Evolutionary conservation across 2,888 invertebrate species (phyloP).

Genomic region (Amphimallon solstitiale): DNA sequence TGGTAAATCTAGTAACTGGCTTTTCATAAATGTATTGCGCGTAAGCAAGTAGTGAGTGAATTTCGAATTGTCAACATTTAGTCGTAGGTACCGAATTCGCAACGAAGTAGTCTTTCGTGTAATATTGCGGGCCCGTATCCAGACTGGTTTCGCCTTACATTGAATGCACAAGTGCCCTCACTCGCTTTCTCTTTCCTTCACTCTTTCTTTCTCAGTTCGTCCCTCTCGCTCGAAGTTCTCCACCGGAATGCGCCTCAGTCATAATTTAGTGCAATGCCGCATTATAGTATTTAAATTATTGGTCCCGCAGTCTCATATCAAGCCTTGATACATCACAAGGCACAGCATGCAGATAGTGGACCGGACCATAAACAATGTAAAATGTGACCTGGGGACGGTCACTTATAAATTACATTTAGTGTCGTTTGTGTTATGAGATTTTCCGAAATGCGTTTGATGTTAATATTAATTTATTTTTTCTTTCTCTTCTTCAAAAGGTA

Average conservation of each 20-base stretch:
- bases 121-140: conserved; percentile 42
- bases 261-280: conserved; percentile 49
- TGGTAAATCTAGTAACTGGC: background rate
- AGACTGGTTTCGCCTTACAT: conserved; percentile 42
- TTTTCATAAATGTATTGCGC: background rate
- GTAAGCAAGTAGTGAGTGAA: background rate
- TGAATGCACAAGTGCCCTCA: conserved; percentile 34
- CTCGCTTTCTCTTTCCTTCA: conserved; percentile 1
- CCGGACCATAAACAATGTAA: conserved; percentile 47
- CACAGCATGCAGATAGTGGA: conserved; percentile 45
- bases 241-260: conserved; percentile 39
- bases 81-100: conserved; percentile 26
- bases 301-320: conserved; percentile 48
- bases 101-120: conserved; percentile 31
- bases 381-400: conserved; percentile 45
- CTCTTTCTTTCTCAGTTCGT: conserved; percentile 3
- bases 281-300: conserved; percentile 52
- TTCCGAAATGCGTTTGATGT: conserved; percentile 39
- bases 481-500: background rate
- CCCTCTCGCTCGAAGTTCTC: conserved; percentile 35
- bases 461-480: conserved; percentile 39
- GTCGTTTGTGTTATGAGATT: conserved; percentile 42
- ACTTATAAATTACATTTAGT: conserved; percentile 47
- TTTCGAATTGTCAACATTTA: conserved; percentile 8
- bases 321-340: conserved; percentile 50